These are phyloP conservation scores for Nephotettix cincticeps DNA, from an alignment of 1,140 invertebrate genomes.

Conservation along the genomic window DNA sequence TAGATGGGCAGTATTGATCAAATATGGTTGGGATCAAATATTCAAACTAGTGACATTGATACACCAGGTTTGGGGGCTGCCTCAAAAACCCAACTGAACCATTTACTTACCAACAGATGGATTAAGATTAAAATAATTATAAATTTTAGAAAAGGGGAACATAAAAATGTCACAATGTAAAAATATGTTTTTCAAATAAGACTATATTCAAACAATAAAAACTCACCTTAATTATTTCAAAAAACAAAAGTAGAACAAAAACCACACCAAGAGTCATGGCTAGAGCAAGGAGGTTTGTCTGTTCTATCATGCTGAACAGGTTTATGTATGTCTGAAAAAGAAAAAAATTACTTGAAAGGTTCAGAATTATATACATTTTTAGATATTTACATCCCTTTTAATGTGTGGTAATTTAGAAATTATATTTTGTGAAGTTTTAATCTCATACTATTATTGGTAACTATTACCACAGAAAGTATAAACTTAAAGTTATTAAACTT, in stretches of 20 bases:
- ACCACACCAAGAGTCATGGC: neutral
- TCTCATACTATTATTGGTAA: too few species aligned
- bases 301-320: slow-evolving; percentile 48
- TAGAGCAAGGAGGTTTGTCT: neutral
- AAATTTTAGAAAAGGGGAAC: neutral
- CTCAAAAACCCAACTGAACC: neutral
- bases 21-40: too few species aligned
- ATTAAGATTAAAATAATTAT: neutral
- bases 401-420: too few species aligned
- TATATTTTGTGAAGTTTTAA: too few species aligned
- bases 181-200: neutral
- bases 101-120: neutral
- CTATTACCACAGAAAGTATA: too few species aligned
- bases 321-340: slow-evolving; percentile 67
- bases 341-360: too few species aligned
- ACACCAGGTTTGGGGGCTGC: neutral
- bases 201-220: neutral
- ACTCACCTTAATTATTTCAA: neutral
- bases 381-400: too few species aligned
- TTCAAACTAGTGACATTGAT: neutral
- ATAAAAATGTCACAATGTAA: neutral
- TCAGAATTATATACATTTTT: too few species aligned
- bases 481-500: too few species aligned
- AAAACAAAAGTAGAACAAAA: neutral
- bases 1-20: too few species aligned